Base-by-base conservation (phyloP, 2,797 vertebrate genomes). In the Phataginus tetradactyla region DNA sequence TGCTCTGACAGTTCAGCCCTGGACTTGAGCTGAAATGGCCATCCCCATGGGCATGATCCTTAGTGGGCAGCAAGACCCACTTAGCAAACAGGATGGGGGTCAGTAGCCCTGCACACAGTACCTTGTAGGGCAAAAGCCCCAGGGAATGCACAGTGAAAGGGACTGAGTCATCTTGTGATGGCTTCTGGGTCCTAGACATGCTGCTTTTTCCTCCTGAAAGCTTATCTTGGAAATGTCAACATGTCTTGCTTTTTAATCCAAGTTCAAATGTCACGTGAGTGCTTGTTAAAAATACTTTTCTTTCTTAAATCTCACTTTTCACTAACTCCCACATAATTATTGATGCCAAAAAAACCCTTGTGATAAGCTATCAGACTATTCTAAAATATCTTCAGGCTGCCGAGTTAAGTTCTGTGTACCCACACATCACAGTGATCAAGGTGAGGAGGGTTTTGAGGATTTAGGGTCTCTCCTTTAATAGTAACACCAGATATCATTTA, bases 211-310 rank as follows among this genome's bases (percentile, higher is more conserved):
- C 53, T 80, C 53, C 32, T 23, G 18, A 68, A 69, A 74, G 14
- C 80, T 93, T 64, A 91, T 80, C 34, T 86, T 68, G 34, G 45
- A 57, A 53, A 64, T 81, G n/a, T 69, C 17, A 97, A 85, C 39
- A 25, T 53, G 45, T 20, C 34, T 55, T 83, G 37, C 29, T 78
- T 90, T 92, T 69, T 34, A 79, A 78, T 23, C 7, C 27, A 81
- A 90, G 20, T 92, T 94, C 32, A 91, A 68, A 87, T 42, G 75
- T 68, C n/a, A 12, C n/a, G 34, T 39, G 63, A 74, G 25, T 53
- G 20, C 53, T 34, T 63, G 63, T 34, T 86, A 83, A 61, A 92
- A 75, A 63, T 29, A 69, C 21, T 64, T 72, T 79, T 80, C 57
- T 34, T 61, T 86, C 59, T 68, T 74, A 42, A 77, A 57, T 51